Percentiles rank a stretch among this genome's conserved stretches.
phyloP scores from a whole-genome alignment of 2,888 invertebrate species.

The Hydriomena furcata region DNA sequence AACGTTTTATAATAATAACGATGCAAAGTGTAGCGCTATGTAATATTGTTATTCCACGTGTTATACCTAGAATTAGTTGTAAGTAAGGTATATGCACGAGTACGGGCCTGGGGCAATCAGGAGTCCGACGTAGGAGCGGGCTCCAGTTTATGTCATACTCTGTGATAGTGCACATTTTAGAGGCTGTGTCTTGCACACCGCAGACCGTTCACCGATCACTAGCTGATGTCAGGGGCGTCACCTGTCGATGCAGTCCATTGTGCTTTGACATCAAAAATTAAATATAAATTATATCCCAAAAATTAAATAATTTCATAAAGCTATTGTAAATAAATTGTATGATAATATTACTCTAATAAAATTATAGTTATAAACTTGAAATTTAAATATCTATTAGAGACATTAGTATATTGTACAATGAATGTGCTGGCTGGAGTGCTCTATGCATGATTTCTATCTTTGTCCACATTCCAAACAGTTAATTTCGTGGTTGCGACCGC shows the following conservation, averaged over 20 bases:
- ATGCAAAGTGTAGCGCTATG: conserved; percentile 71
- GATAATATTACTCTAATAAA: conserved; percentile 64
- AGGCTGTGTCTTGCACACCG: conserved; percentile 58
- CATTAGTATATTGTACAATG: conserved; percentile 43
- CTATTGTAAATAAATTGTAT: conserved; percentile 80
- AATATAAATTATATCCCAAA: conserved; percentile 74
- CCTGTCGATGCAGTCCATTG: conserved; percentile 62
- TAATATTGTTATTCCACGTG: conserved; percentile 77
- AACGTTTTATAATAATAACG: conserved; percentile 54
- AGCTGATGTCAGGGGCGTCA: conserved; percentile 39
- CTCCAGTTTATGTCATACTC: conserved; percentile 81
- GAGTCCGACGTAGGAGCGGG: conserved; percentile 55
- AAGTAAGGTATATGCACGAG: conserved; percentile 77
- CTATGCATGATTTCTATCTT: conserved; percentile 78
- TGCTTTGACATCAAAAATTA: conserved; percentile 79
- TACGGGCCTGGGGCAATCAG: conserved; percentile 83
- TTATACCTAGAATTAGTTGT: conserved; percentile 75
- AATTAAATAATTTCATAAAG: conserved; percentile 80
- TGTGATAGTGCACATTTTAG: conserved; percentile 78
- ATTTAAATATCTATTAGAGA: conserved; percentile 54
- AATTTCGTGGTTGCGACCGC: conserved; percentile 38
- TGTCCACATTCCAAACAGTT: conserved; percentile 76
- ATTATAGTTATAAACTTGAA: conserved; percentile 64
- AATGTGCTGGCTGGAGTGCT: conserved; percentile 61
- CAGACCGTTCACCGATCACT: conserved; percentile 41